Base-by-base conservation (phyloP, 2,888 invertebrate genomes). In the Aphodius sticticus region DNA sequence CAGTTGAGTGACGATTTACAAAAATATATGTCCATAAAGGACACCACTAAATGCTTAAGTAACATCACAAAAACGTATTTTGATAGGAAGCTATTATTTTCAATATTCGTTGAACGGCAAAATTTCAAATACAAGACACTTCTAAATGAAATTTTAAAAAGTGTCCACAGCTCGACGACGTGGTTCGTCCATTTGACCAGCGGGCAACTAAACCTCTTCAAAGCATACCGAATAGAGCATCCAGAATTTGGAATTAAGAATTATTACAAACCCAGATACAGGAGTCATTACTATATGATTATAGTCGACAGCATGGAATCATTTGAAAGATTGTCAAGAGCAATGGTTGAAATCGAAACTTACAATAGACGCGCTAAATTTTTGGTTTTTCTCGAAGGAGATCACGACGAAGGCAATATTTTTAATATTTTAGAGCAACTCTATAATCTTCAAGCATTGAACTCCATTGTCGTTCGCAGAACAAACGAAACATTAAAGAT, bases 391-490 rank as follows among this genome's bases (percentile, higher is more conserved):
- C 26, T 81, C 9, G 53, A 80, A n/a, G 75, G 77, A 2, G 16
- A 81, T 70, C 79, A 76, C 26, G 75, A 80, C 74, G 76, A 80
- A 14, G 9, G 79, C 80, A 3, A 69, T 78, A n/a, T 53, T 53
- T 53, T 53, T 12, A 69, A 76, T 69, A 81, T 82, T 14, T 81
- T 83, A 16, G 70, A 72, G 16, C 36, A 70, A n/a, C 78, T 83
- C 16, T 82, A 82, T 82, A 38, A 80, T 7, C 16, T 78, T 9
- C 80, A 81, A 38, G 81, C 82, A 16, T 81, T 81, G 15, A 83
- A 83, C 71, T 53, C 81, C 7, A 76, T 81, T n/a, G 79, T 83
- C 7, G n/a, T 83, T 6, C 78, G 81, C 12, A 79, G 83, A 6
- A 75, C 76, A 74, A 79, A 81, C 75, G 75, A 81, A 69, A 78